A percentile compares a stretch with the other conserved stretches of the same genome.
These are phyloP conservation scores for Rhogogaster chlorosoma DNA, from an alignment of 2,888 invertebrate genomes.

Conservation along the genomic window DNA sequence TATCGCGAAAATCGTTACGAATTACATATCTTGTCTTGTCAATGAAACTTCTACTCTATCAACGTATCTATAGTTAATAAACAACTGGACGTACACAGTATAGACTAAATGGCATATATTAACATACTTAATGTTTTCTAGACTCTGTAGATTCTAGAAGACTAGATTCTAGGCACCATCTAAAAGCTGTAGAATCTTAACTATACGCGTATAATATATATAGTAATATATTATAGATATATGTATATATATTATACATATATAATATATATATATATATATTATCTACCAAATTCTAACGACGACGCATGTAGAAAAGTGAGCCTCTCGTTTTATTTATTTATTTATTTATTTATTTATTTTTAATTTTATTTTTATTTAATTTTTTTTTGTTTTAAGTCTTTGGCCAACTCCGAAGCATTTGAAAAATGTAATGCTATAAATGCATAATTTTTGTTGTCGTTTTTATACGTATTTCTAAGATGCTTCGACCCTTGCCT, in stretches of 20 bases:
- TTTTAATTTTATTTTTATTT: background rate
- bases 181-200: slow-evolving; percentile 65
- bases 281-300: slow-evolving; percentile 60
- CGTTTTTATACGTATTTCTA: slow-evolving; percentile 74
- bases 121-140: background rate
- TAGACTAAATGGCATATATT: background rate
- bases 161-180: slow-evolving; percentile 58
- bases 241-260: background rate
- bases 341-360: slow-evolving; percentile 54
- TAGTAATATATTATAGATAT: background rate
- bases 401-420: slow-evolving; percentile 76
- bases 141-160: slow-evolving; percentile 32
- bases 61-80: slow-evolving; percentile 1
- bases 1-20: background rate
- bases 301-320: slow-evolving; percentile 77
- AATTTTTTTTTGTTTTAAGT: slow-evolving; percentile 56
- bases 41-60: background rate
- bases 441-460: background rate
- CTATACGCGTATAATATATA: background rate
- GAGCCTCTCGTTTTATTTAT: slow-evolving; percentile 67
- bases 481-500: slow-evolving; percentile 75
- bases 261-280: background rate
- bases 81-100: slow-evolving; percentile 17
- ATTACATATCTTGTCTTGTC: background rate
- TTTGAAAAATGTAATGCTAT: slow-evolving; percentile 70